phyloP scores from a whole-genome alignment of 2,797 vertebrate species.

The Gallinago solitaria region DNA sequence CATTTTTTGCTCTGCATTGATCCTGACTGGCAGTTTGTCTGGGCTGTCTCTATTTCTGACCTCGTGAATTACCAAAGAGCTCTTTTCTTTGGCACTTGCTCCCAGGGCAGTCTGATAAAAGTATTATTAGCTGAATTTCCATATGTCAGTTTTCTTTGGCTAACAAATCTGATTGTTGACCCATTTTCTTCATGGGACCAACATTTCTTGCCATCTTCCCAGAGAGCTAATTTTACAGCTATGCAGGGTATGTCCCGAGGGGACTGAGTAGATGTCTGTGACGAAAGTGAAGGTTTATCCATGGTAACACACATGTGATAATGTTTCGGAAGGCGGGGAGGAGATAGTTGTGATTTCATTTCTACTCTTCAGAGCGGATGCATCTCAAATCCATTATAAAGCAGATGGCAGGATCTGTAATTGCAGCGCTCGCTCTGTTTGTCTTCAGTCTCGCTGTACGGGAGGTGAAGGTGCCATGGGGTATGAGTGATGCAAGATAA shows the following conservation, averaged over 20 bases:
- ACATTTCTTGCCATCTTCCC: background rate
- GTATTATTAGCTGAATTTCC: background rate
- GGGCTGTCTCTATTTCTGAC: background rate
- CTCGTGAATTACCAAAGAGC: background rate
- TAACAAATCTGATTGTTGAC: background rate
- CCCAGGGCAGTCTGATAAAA: background rate
- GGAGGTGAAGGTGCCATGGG: background rate
- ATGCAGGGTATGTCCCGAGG: background rate
- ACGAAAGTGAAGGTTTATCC: background rate
- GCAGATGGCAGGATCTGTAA: background rate
- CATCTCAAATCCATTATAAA: background rate
- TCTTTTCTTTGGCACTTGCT: background rate
- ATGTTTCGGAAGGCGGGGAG: background rate
- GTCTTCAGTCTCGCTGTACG: background rate
- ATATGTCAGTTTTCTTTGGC: background rate
- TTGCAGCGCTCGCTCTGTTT: background rate
- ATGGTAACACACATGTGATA: background rate
- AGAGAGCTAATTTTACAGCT: background rate
- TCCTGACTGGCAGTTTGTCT: background rate
- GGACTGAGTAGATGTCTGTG: background rate
- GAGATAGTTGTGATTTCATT: background rate
- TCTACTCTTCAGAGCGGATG: background rate
- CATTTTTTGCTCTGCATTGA: background rate
- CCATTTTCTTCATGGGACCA: background rate
- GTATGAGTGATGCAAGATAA: background rate